Conservation (phyloP, 2,113 vertebrate genomes). For the Oncorhynchus kisutch region DNA sequence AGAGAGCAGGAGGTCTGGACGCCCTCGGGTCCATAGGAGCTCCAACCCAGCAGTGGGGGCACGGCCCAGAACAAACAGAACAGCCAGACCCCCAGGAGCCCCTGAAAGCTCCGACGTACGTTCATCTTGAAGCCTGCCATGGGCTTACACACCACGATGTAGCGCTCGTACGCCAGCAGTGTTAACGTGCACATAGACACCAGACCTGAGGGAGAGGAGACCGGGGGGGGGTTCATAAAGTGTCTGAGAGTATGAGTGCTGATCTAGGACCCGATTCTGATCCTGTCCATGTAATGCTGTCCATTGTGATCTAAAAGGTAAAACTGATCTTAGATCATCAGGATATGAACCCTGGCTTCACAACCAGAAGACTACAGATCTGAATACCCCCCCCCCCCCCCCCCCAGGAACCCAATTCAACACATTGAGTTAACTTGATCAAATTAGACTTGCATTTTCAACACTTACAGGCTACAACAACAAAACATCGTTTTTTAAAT, state of each 20-base stretch:
- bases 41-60: conserved; percentile 65
- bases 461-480: too few species aligned
- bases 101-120: conserved; percentile 49
- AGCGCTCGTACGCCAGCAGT: conserved; percentile 68
- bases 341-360: too few species aligned
- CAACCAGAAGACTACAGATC: too few species aligned
- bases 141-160: conserved; percentile 66
- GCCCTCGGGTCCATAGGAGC: conserved; percentile 64
- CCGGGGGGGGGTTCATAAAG: background rate
- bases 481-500: too few species aligned
- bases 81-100: conserved; percentile 62
- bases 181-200: conserved; percentile 71
- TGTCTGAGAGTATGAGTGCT: background rate
- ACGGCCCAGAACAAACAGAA: conserved; percentile 72
- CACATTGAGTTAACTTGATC: too few species aligned
- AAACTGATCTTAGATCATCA: too few species aligned
- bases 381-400: too few species aligned
- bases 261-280: background rate
- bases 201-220: conserved; percentile 49
- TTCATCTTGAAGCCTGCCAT: conserved; percentile 57
- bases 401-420: too few species aligned
- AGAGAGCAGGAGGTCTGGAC: conserved; percentile 70
- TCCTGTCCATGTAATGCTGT: background rate
- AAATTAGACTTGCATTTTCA: too few species aligned
- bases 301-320: too few species aligned